Evolutionary conservation across 2,113 vertebrate genomes (phyloP), one percentile per base, ranked within the genome.

Genomic region (Limanda limanda): DNA sequence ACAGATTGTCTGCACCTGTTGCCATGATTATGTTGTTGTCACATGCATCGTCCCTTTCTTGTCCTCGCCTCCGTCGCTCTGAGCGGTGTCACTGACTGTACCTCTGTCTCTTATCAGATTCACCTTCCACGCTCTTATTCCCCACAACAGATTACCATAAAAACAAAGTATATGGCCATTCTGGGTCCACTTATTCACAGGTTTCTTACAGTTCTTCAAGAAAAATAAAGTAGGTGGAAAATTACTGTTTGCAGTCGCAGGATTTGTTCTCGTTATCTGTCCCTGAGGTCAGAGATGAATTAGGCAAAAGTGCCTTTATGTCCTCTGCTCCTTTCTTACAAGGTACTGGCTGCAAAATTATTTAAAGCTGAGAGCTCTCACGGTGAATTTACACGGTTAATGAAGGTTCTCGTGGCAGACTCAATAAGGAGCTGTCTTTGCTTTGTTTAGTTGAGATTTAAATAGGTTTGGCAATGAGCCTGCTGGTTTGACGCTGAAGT

Each of bases 371-470:
- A 83, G 85, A 66, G 68, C 78, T 68, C 62, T 81, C 76, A 66
- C 23, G 7, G 59, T 77, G 76, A 82, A 82, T 83, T 83, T 83
- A 71, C 64, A 65, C 17, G 21, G 79, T 88, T 86, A 91, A 89
- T 82, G 83, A 82, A 80, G 83, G 83, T 79, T 74, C 72, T 75
- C 27, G 83, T 77, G 79, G 85, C 78, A 51, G 83, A 78, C 81
- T 91, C 85, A 84, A 86, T 85, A 78, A 86, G 72, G 47, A 84
- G 83, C 73, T 74, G 74, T 78, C 88, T 83, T 74, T 62, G 70
- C 69, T 89, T 86, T 88, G 79, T 88, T 86, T 81, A 84, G 85
- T 80, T 63, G 73, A 80, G 88, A 89, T 85, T 88, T 87, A 88
- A 91, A 89, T 80, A 83, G 74, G 74, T 82, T 80, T 90, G 90